Conservation (phyloP, 1,140 invertebrate genomes). For the Himalopsyche phryganea region DNA sequence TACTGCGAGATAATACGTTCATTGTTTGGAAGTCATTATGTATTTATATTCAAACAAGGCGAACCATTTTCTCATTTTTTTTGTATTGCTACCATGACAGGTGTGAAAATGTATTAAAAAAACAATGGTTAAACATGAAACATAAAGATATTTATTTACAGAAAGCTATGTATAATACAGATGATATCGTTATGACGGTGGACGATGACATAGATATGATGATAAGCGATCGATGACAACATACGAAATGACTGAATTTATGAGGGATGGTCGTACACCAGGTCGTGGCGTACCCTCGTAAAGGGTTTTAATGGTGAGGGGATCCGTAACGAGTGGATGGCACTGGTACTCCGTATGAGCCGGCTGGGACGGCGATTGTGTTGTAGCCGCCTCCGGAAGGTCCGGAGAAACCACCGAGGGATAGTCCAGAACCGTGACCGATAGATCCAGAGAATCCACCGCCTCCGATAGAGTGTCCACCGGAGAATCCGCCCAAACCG, state of each 20-base stretch:
- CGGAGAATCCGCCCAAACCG: slow-evolving; percentile 10
- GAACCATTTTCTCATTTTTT: too few species aligned
- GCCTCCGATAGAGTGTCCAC: slow-evolving; percentile 27
- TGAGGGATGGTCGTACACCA: not conserved
- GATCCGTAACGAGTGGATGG: slow-evolving; percentile 46
- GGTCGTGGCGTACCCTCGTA: not conserved
- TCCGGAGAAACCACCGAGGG: slow-evolving; percentile 38
- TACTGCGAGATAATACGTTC: not conserved
- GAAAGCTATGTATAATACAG: slow-evolving; percentile 30
- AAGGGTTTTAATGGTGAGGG: slow-evolving; percentile 44
- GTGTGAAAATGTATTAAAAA: slow-evolving; percentile 3
- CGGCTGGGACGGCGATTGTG: slow-evolving; percentile 48
- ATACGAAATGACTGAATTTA: slow-evolving; percentile 20
- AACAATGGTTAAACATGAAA: slow-evolving; percentile 22
- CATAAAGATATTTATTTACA: slow-evolving; percentile 35
- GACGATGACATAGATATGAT: slow-evolving; percentile 25
- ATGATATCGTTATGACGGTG: slow-evolving; percentile 20
- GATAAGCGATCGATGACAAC: slow-evolving; percentile 26
- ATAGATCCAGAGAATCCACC: slow-evolving; percentile 32
- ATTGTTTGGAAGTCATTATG: not conserved
- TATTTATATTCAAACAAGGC: too few species aligned
- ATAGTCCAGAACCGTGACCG: slow-evolving; percentile 28
- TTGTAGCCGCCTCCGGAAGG: slow-evolving; percentile 39
- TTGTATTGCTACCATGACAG: too few species aligned
- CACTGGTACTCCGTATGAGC: slow-evolving; percentile 49